These are phyloP conservation scores for Sphenopsis melanotis DNA, from an alignment of 2,797 vertebrate genomes.

Conservation along the genomic window DNA sequence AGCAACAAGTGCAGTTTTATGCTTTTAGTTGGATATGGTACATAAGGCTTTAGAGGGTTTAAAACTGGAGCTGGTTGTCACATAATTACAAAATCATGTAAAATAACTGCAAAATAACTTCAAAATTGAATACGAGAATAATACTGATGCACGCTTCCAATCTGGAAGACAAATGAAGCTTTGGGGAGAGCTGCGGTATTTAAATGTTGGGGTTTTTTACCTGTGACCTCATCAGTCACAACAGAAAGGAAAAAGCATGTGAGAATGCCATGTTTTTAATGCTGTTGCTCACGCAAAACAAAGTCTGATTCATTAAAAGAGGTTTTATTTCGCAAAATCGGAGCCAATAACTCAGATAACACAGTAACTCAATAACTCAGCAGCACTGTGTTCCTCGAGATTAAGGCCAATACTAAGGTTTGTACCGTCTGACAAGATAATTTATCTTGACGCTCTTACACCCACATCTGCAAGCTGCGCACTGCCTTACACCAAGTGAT, in stretches of 20 bases:
- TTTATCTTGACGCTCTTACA: neutral
- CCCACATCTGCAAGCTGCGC: neutral
- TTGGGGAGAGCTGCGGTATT: accelerated
- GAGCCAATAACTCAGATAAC: neutral
- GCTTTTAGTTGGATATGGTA: neutral
- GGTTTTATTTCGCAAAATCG: neutral
- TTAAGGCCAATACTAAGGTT: neutral
- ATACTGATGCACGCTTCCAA: neutral
- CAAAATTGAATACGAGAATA: neutral
- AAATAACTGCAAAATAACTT: neutral
- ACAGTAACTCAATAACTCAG: neutral
- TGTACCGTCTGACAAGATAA: neutral
- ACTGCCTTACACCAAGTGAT: accelerated
- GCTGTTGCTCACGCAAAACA: accelerated
- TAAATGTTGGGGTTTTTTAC: neutral
- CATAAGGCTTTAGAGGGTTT: neutral
- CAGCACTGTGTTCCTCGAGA: neutral
- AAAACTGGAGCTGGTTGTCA: neutral
- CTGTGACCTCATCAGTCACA: neutral
- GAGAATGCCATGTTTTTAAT: neutral
- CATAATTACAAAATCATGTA: neutral
- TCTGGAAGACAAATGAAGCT: neutral
- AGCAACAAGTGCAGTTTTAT: neutral
- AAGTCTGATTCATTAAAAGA: accelerated
- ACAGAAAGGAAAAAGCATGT: neutral